Percentiles rank a stretch among this genome's conserved stretches.
These are phyloP conservation scores for Brachionus plicatilis DNA, from an alignment of 1,140 invertebrate genomes.

Conservation along the genomic window DNA sequence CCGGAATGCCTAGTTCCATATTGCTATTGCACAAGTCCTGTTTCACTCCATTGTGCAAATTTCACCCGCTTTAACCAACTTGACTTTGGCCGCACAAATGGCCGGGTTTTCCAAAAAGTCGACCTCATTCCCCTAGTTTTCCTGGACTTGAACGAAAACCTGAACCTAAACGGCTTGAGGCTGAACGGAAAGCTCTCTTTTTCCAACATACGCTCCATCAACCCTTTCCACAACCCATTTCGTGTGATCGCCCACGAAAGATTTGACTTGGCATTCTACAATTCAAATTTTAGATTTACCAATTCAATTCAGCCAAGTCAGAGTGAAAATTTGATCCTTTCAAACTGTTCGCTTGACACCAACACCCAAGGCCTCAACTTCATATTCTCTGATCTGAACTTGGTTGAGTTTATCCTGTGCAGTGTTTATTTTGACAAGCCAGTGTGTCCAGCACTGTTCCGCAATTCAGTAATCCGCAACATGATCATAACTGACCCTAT, in stretches of 20 bases:
- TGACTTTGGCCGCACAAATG: background rate
- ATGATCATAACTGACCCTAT: constrained; percentile 12
- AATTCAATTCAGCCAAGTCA: background rate
- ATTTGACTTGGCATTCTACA: constrained; percentile 2
- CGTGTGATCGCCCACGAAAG: background rate
- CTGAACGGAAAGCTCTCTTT: constrained; percentile 5
- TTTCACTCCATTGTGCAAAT: background rate
- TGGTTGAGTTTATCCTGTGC: background rate
- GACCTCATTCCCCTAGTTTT: background rate
- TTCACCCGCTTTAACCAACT: background rate
- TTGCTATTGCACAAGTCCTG: background rate
- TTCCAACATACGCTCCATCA: constrained; percentile 1
- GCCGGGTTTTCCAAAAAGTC: constrained; percentile 3
- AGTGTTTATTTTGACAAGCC: constrained; percentile 4
- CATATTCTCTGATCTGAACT: background rate
- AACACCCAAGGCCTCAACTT: background rate
- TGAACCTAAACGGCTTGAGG: background rate
- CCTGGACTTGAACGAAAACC: constrained; percentile 2
- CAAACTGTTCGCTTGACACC: background rate
- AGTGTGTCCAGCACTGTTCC: background rate
- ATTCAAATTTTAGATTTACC: background rate
- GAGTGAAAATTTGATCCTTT: background rate
- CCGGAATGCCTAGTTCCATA: background rate
- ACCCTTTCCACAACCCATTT: constrained; percentile 3
- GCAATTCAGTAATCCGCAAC: background rate